Evolutionary conservation across 1,140 invertebrate species (phyloP).

Genomic region (Littorina saxatilis): DNA sequence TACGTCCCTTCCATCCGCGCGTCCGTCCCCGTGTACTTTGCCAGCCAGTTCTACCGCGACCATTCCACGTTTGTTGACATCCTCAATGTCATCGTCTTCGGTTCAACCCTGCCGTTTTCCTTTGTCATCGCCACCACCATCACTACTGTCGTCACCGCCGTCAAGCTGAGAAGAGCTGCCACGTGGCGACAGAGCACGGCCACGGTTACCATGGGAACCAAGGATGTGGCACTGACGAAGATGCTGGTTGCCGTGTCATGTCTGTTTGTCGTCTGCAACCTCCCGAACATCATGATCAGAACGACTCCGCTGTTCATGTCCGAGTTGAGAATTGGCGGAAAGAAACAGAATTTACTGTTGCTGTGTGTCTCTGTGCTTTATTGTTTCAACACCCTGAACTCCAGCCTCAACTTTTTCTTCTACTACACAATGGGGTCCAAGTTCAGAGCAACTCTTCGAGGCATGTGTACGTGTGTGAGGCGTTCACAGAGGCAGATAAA

Average conservation of each 20-base stretch:
- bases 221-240: conserved; percentile 17
- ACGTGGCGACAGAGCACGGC: neutral
- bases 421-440: conserved; percentile 23
- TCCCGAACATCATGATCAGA: conserved; percentile 5
- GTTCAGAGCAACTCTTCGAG: neutral
- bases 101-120: neutral
- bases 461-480: neutral
- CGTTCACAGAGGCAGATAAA: too few species aligned
- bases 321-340: neutral
- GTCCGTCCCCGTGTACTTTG: neutral
- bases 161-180: neutral
- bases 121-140: neutral
- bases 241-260: conserved; percentile 17
- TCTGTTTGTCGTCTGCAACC: conserved; percentile 16
- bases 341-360: neutral
- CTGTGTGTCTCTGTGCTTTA: neutral
- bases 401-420: conserved; percentile 17
- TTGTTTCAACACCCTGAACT: neutral
- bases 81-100: neutral
- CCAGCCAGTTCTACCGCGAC: neutral
- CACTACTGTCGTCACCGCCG: neutral
- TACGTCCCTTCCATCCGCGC: neutral
- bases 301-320: neutral
- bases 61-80: neutral
- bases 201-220: neutral